Evolutionary conservation across 1,140 invertebrate species (phyloP).

Genomic region (Solen grandis): DNA sequence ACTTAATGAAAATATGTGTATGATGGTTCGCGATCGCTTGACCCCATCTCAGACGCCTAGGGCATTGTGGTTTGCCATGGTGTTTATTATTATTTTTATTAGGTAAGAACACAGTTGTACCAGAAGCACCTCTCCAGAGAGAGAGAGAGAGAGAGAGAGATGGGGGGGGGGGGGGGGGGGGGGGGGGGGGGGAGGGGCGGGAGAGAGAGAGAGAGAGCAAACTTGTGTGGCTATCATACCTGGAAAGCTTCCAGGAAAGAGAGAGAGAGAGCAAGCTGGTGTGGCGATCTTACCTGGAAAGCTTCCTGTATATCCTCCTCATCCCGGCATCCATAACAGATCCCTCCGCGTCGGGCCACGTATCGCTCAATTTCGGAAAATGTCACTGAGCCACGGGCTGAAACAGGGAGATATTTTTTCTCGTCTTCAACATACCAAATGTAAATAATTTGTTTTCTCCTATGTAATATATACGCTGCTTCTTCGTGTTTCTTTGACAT

Average conservation of each 20-base stretch:
- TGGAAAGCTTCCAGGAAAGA: neutral
- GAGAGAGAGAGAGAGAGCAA: no score
- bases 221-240: neutral
- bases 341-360: slow-evolving; percentile 63
- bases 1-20: no score
- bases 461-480: no score
- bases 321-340: slow-evolving; percentile 63
- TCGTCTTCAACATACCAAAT: no score
- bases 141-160: neutral
- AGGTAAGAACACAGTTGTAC: neutral
- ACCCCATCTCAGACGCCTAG: no score
- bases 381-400: slow-evolving; percentile 66
- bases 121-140: neutral
- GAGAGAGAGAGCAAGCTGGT: neutral
- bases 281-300: slow-evolving; percentile 60
- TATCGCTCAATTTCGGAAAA: slow-evolving; percentile 69
- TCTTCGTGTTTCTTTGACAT: no score
- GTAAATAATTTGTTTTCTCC: no score
- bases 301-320: slow-evolving; percentile 71
- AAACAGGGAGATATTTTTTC: slow-evolving; percentile 21
- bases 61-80: no score
- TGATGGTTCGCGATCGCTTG: no score
- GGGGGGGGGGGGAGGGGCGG: no score
- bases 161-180: no score
- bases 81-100: no score